Percentiles rank a stretch among this genome's conserved stretches.
These are phyloP conservation scores for Euura saliciscinereae DNA, from an alignment of 1,140 invertebrate genomes.

Conservation along the genomic window DNA sequence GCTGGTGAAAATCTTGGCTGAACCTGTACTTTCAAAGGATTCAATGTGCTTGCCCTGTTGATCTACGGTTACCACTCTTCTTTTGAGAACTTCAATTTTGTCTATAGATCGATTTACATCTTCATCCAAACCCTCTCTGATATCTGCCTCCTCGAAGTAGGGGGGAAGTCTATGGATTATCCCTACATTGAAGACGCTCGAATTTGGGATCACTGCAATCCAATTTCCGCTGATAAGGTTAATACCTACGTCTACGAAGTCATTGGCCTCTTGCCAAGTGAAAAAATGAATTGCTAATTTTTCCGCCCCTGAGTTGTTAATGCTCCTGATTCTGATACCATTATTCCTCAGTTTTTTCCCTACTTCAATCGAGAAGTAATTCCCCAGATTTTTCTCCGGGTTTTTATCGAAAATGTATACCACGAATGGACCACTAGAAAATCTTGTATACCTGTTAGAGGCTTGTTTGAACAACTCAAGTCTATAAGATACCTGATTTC, in stretches of 20 bases:
- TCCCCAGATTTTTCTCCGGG: neutral
- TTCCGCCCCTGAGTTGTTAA: neutral
- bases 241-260: neutral
- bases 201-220: neutral
- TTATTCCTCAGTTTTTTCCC: neutral
- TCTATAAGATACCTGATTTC: neutral
- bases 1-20: neutral
- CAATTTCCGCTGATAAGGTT: neutral
- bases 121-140: neutral
- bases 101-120: neutral
- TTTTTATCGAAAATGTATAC: neutral
- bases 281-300: neutral
- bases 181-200: too few relatives aligned
- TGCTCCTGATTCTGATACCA: neutral
- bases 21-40: neutral
- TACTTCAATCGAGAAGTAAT: neutral
- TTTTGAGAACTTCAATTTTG: neutral
- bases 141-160: neutral
- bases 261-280: neutral
- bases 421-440: neutral
- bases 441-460: neutral
- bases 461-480: neutral
- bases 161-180: too few relatives aligned
- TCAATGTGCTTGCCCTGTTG: neutral
- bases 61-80: neutral